Conservation (phyloP, 1,140 invertebrate genomes). For the Ruditapes philippinarum region DNA sequence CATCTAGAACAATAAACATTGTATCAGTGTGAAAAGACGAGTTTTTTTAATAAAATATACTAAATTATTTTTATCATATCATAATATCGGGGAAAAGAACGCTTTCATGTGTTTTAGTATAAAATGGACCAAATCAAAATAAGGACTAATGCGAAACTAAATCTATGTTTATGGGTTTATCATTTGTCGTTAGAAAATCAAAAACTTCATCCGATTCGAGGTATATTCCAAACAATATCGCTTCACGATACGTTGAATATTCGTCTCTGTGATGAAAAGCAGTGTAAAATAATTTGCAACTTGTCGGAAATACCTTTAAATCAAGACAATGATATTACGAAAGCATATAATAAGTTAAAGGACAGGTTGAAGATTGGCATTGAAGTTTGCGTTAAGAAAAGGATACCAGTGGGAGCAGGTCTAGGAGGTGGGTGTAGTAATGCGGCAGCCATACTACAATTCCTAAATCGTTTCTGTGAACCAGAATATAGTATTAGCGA, state of each 20-base stretch:
- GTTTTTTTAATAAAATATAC: no score
- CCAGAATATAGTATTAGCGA: not conserved
- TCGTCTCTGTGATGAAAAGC: not conserved
- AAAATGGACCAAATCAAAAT: not conserved
- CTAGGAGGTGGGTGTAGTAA: not conserved
- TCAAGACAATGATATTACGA: not conserved
- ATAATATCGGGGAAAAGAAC: no score
- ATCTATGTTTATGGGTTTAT: conserved; percentile 5
- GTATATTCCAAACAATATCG: not conserved
- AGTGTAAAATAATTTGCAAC: not conserved
- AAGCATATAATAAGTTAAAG: not conserved
- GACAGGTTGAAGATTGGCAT: not conserved
- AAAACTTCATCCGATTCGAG: not conserved
- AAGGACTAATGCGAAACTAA: not conserved
- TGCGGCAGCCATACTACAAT: not conserved
- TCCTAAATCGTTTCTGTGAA: not conserved
- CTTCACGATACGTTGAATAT: not conserved
- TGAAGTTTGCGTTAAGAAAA: not conserved
- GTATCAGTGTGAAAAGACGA: no score
- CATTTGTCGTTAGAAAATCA: not conserved
- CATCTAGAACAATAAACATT: no score
- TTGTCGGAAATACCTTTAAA: not conserved
- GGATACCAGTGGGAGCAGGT: not conserved
- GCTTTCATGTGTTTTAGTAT: no score
- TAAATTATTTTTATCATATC: no score